Percentiles rank a stretch among this genome's conserved stretches.
Evolutionary conservation across 1,140 invertebrate genomes (phyloP).

Genomic region (Phocides pigmalion): DNA sequence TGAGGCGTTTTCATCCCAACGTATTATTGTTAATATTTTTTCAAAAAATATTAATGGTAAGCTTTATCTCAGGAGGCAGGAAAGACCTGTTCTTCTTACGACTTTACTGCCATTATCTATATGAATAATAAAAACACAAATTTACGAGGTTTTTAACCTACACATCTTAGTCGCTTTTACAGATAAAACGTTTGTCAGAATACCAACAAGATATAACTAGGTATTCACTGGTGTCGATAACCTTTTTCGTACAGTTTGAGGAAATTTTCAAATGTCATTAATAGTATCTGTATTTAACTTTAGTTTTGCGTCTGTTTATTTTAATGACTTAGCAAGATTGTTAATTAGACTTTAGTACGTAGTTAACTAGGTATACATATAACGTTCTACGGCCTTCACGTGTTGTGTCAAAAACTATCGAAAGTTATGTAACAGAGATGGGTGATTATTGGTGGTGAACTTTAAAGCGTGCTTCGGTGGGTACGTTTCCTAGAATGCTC

Average conservation of each 20-base stretch:
- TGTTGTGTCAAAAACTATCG: too few relatives aligned
- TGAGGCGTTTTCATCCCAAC: too few relatives aligned
- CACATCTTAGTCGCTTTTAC: constrained; percentile 46
- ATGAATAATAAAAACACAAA: constrained; percentile 46
- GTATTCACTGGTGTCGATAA: constrained; percentile 44
- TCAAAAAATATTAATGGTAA: background rate
- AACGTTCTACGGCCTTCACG: too few relatives aligned
- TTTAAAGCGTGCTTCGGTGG: too few relatives aligned
- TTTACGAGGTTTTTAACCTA: constrained; percentile 76
- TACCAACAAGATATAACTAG: constrained; percentile 52
- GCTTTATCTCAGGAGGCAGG: constrained; percentile 26
- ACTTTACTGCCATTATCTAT: constrained; percentile 39
- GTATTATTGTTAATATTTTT: background rate
- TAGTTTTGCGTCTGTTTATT: too few relatives aligned
- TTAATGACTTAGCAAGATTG: too few relatives aligned
- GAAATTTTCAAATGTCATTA: background rate
- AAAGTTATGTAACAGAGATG: too few relatives aligned
- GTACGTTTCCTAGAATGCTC: too few relatives aligned
- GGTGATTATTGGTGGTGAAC: too few relatives aligned
- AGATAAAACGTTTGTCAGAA: constrained; percentile 55
- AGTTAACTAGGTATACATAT: too few relatives aligned
- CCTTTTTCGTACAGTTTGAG: constrained; percentile 31
- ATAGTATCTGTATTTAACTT: too few relatives aligned
- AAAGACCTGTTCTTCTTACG: constrained; percentile 42
- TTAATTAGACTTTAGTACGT: too few relatives aligned